Base-by-base conservation (phyloP, 2,113 vertebrate genomes). In the Odobenus rosmarus region DNA sequence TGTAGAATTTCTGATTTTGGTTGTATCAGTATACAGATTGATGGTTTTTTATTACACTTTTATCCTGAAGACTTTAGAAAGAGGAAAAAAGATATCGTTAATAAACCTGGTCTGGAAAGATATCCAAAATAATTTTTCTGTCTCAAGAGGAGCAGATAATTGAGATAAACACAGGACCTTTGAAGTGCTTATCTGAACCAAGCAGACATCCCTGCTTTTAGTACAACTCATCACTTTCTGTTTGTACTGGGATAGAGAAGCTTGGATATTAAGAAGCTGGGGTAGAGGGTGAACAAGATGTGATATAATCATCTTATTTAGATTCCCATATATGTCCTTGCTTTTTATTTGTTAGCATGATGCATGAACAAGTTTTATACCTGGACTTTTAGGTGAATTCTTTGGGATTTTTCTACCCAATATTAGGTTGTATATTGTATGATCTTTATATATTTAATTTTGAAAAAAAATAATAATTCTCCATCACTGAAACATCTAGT, bases 111-210 rank as follows among this genome's bases (percentile, higher is more conserved):
- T 72, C 51, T 87, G n/a, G 69, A 81, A 94, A 96, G 94, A 95
- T 94, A 96, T 69, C 74, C 72, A 49, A 95, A 96, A 85, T 92
- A 90, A 87, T 95, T 97, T 83, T 97, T 89, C 74, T 83, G 26
- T 83, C 59, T 89, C 59, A 42, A 95, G 72, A 92, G 49, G 31
- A 33, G 53, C 53, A 95, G 94, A 79, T 97, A 79, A 33, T 72
- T 28, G 64, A 61, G 95, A 96, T 98, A 97, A 96, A 51, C 71
- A 26, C 39, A 46, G 24, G 49, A 21, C 24, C 49, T 94, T 62
- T 92, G 80, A 92, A 93, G 61, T 23, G 76, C 61, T 96, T 97
- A 97, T 97, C 94, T 53, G 69, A 95, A 42, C 49, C n/a, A 19
- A 95, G 23, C 88, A 96, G 95, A 96, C 55, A 46, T 12, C 33